These are phyloP conservation scores for Bufo gargarizans DNA, from an alignment of 2,113 vertebrate species.

Conservation along the genomic window DNA sequence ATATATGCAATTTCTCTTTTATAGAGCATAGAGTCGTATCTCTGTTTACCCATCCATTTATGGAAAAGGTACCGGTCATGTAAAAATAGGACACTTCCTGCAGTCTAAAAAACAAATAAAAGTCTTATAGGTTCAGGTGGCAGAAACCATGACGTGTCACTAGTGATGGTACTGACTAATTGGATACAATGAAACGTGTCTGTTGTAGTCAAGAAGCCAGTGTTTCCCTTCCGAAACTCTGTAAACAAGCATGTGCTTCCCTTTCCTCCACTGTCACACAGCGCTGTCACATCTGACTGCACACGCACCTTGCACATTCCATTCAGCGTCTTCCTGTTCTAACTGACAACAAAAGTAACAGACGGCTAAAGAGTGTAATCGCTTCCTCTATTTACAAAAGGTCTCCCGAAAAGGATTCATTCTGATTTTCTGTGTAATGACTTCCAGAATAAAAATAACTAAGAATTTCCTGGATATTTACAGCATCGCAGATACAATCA, in stretches of 20 bases:
- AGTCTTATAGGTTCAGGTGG: neutral
- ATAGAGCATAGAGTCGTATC: neutral
- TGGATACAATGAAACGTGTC: conserved; percentile 11
- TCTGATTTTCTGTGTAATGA: neutral
- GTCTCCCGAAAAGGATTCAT: neutral
- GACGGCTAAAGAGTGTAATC: conserved; percentile 35
- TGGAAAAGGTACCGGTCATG: neutral
- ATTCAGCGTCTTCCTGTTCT: conserved; percentile 41
- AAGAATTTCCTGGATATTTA: neutral
- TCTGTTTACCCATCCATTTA: conserved; percentile 24
- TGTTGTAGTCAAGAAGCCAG: conserved; percentile 32
- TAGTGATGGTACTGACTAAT: neutral
- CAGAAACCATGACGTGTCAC: neutral
- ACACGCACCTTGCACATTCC: conserved; percentile 48
- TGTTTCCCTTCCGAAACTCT: conserved; percentile 35
- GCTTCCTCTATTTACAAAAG: conserved; percentile 41
- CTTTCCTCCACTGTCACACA: conserved; percentile 41
- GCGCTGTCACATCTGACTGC: conserved; percentile 38
- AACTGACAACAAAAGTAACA: conserved; percentile 53
- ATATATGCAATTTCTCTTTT: neutral
- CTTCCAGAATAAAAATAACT: conserved; percentile 43
- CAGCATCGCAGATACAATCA: neutral
- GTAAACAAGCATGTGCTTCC: conserved; percentile 55
- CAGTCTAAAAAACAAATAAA: neutral
- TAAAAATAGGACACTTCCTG: conserved; percentile 30